Evolutionary conservation across 1,140 invertebrate species (phyloP).

Genomic region (Pseudachorutes palmiensis): DNA sequence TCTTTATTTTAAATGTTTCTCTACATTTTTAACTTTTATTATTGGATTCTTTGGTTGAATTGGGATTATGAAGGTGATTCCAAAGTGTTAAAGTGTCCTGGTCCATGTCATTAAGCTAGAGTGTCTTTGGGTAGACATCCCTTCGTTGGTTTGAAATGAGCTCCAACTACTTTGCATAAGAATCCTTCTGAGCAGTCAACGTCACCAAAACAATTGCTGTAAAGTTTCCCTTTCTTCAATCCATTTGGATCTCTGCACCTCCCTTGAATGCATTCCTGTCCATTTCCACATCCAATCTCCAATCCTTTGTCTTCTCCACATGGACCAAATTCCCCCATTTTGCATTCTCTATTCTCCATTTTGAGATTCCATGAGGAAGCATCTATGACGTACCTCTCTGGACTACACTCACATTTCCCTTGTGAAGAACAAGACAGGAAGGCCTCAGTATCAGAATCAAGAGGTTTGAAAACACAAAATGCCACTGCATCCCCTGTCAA

Average conservation of each 20-base stretch:
- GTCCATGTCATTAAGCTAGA: no score
- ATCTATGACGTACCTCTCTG: not conserved
- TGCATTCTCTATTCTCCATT: not conserved
- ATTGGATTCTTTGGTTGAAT: no score
- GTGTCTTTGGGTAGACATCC: not conserved
- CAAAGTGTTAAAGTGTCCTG: no score
- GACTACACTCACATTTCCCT: not conserved
- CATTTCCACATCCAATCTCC: not conserved
- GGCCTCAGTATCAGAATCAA: not conserved
- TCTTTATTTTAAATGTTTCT: no score
- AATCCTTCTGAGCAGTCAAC: not conserved
- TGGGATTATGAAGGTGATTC: no score
- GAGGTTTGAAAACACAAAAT: not conserved
- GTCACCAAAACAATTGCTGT: not conserved
- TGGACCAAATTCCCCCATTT: not conserved
- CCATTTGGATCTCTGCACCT: not conserved
- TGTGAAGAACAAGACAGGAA: not conserved
- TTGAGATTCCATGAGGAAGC: not conserved
- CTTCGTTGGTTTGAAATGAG: not conserved
- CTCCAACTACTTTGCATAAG: not conserved
- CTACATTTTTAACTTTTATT: no score
- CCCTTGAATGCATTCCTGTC: not conserved
- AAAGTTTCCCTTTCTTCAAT: not conserved
- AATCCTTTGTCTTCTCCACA: slow-evolving; percentile 4
- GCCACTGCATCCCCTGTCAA: not conserved